A percentile compares a stretch with the other conserved stretches of the same genome.
phyloP scores from a whole-genome alignment of 2,888 invertebrate genomes.

The Nasonia oneida region DNA sequence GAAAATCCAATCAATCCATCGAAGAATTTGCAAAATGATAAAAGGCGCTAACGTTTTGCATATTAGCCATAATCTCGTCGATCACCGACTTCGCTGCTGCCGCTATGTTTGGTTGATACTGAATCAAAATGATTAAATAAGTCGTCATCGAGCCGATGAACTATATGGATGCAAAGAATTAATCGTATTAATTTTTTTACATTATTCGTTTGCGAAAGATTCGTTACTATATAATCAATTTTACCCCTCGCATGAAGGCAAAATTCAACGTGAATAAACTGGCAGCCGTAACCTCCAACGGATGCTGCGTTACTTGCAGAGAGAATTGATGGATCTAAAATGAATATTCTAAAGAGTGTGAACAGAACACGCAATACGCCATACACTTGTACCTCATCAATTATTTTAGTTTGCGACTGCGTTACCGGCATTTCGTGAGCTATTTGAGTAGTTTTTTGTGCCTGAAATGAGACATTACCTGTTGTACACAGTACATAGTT shows the following conservation, averaged over 20 bases:
- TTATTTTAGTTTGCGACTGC: not conserved
- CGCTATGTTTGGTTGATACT: conserved; percentile 45
- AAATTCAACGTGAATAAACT: conserved; percentile 63
- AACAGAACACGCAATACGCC: too few relatives aligned
- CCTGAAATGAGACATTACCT: not conserved
- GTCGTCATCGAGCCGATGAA: conserved; percentile 15
- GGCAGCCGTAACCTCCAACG: conserved; percentile 62
- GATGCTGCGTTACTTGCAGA: conserved; percentile 65
- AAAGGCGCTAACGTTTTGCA: too few relatives aligned
- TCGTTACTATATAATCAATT: conserved; percentile 4
- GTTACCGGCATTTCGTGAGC: conserved; percentile 22
- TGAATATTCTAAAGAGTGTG: not conserved
- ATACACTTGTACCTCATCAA: not conserved
- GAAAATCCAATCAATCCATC: too few relatives aligned
- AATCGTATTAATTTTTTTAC: not conserved
- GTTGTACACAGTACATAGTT: too few relatives aligned
- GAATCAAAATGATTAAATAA: conserved; percentile 61
- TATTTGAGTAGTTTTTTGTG: conserved; percentile 25
- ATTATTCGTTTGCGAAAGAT: not conserved
- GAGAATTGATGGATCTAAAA: conserved; percentile 64
- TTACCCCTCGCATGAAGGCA: conserved; percentile 59
- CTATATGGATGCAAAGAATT: not conserved
- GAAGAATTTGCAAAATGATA: too few relatives aligned
- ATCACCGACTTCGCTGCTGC: not conserved
- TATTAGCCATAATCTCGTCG: not conserved